Evolutionary conservation across 2,888 invertebrate species (phyloP).

Genomic region (Epinotia bilunana): DNA sequence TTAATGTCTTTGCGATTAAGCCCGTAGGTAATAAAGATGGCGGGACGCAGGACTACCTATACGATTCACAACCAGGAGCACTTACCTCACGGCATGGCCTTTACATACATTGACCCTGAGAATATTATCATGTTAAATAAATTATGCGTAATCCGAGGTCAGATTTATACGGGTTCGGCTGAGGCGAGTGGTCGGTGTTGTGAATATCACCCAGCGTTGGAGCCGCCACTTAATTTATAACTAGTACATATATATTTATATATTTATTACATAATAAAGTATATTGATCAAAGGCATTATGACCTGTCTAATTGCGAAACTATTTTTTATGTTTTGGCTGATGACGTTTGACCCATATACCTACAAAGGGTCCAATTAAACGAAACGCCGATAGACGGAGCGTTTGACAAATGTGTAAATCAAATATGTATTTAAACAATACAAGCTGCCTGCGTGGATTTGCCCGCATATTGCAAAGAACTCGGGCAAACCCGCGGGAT

Average conservation of each 20-base stretch:
- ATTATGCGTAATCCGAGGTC: neutral
- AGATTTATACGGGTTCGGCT: neutral
- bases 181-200: neutral
- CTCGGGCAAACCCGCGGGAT: too few species aligned
- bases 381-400: too few species aligned
- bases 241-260: neutral
- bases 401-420: too few species aligned
- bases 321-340: too few species aligned
- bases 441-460: too few species aligned
- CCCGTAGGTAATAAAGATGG: conserved; percentile 19
- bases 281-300: neutral
- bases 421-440: too few species aligned
- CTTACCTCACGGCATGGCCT: neutral
- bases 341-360: too few species aligned
- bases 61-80: neutral
- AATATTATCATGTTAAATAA: too few species aligned
- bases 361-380: too few species aligned
- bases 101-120: neutral
- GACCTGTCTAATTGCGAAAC: neutral
- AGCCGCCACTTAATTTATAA: neutral
- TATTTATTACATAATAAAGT: neutral
- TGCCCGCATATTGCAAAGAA: too few species aligned
- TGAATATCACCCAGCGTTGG: neutral
- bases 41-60: neutral
- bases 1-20: conserved; percentile 25